A percentile compares a stretch with the other conserved stretches of the same genome.
Evolutionary conservation across 2,797 vertebrate species (phyloP).

Genomic region (Echeneis naucrates): DNA sequence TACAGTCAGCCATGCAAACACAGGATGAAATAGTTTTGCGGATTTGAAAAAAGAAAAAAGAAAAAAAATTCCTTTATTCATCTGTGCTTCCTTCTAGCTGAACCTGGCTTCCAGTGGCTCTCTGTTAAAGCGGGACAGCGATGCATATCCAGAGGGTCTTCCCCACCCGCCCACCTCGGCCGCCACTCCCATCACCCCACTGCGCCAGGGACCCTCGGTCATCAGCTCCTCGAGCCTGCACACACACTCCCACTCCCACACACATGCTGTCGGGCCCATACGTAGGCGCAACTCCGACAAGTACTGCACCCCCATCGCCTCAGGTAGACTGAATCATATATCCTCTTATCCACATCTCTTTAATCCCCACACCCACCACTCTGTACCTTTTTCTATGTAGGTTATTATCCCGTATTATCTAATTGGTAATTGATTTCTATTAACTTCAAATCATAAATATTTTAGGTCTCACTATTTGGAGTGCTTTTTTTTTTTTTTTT

Average conservation of each 20-base stretch:
- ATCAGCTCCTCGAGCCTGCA: conserved; percentile 96
- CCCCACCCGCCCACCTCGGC: conserved; percentile 97
- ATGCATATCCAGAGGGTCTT: conserved; percentile 93
- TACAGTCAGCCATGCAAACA: neutral
- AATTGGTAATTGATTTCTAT: neutral
- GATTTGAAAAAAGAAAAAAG: neutral
- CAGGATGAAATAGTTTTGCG: neutral
- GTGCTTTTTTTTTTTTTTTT: neutral
- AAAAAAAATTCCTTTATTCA: neutral
- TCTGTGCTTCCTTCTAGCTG: conserved; percentile 78
- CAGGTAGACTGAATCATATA: conserved; percentile 84
- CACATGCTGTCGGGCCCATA: conserved; percentile 91
- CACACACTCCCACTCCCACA: conserved; percentile 80
- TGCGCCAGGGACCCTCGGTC: conserved; percentile 95
- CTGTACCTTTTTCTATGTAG: neutral
- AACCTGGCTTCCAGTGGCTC: conserved; percentile 93
- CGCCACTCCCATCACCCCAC: conserved; percentile 93
- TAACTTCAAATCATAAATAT: neutral
- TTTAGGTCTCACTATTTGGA: neutral
- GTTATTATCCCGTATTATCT: neutral
- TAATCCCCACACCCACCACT: neutral
- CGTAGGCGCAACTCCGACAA: conserved; percentile 97
- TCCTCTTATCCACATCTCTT: neutral
- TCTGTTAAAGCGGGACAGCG: conserved; percentile 94
- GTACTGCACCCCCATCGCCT: conserved; percentile 98